phyloP scores from a whole-genome alignment of 1,140 invertebrate species.

The Heliconius eleuchia region DNA sequence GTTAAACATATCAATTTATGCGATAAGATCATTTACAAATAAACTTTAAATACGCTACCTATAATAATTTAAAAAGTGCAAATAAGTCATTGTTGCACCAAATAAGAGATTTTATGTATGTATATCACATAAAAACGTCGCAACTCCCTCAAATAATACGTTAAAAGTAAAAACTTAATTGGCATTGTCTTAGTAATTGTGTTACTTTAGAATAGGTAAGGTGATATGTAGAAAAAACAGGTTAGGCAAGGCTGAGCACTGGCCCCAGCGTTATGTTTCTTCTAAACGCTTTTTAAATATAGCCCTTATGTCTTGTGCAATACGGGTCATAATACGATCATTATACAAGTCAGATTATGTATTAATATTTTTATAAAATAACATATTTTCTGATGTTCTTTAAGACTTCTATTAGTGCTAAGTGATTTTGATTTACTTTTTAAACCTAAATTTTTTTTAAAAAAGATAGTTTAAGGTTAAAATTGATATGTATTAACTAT shows the following conservation, averaged over 20 bases:
- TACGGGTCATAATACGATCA: constrained; percentile 19
- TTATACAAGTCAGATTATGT: constrained; percentile 1
- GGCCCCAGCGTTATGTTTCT: constrained; percentile 53
- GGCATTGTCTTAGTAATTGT: constrained; percentile 36
- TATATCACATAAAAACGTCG: not conserved
- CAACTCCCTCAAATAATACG: not conserved
- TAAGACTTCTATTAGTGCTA: not conserved
- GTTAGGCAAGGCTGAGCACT: constrained; percentile 50
- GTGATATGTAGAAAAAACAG: constrained; percentile 68
- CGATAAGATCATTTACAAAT: no score
- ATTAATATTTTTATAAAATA: constrained; percentile 23
- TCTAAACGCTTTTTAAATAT: constrained; percentile 27
- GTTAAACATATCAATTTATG: no score
- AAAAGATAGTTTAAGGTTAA: no score
- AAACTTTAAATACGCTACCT: no score
- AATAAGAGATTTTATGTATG: no score
- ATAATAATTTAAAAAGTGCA: no score
- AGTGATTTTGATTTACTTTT: not conserved
- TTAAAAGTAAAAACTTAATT: constrained; percentile 29
- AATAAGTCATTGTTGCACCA: no score
- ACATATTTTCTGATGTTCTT: constrained; percentile 16
- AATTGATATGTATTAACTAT: no score
- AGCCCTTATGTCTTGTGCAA: constrained; percentile 9
- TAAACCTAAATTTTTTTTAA: no score
- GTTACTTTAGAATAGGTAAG: constrained; percentile 57